These are phyloP conservation scores for Rhinogobio ventralis DNA, from an alignment of 2,797 vertebrate species.

Conservation along the genomic window DNA sequence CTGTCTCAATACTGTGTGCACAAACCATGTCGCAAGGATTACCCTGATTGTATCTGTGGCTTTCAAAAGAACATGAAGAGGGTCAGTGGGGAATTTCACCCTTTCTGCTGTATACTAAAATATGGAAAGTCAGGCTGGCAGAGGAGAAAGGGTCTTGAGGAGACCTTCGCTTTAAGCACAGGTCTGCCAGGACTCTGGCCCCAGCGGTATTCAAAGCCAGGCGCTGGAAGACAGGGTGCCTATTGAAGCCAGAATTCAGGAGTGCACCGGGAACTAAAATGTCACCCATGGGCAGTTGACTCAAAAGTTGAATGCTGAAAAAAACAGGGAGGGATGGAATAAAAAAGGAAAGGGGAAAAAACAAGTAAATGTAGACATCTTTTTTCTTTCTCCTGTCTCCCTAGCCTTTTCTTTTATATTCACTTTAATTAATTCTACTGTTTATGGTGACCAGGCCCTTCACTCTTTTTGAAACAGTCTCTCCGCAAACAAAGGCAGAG, in stretches of 20 bases:
- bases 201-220: slow-evolving; percentile 35
- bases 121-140: slow-evolving; percentile 21
- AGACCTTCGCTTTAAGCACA: slow-evolving; percentile 16
- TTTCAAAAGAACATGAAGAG: slow-evolving; percentile 27
- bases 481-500: slow-evolving; percentile 53
- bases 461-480: slow-evolving; percentile 27
- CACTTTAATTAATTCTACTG: slow-evolving; percentile 49
- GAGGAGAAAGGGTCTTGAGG: slow-evolving; percentile 14
- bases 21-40: slow-evolving; percentile 5
- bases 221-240: slow-evolving; percentile 28
- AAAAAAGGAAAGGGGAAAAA: not conserved
- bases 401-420: slow-evolving; percentile 28
- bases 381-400: slow-evolving; percentile 8
- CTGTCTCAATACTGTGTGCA: not conserved
- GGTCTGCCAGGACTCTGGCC: slow-evolving; percentile 42
- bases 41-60: slow-evolving; percentile 23
- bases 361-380: not conserved
- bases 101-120: slow-evolving; percentile 17
- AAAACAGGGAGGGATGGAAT: not conserved
- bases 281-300: slow-evolving; percentile 45
- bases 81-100: slow-evolving; percentile 19
- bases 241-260: slow-evolving; percentile 43
- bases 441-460: slow-evolving; percentile 1
- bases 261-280: slow-evolving; percentile 48
- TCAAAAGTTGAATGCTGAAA: slow-evolving; percentile 16